phyloP scores from a whole-genome alignment of 2,888 invertebrate species.

The Zootermopsis nevadensis region DNA sequence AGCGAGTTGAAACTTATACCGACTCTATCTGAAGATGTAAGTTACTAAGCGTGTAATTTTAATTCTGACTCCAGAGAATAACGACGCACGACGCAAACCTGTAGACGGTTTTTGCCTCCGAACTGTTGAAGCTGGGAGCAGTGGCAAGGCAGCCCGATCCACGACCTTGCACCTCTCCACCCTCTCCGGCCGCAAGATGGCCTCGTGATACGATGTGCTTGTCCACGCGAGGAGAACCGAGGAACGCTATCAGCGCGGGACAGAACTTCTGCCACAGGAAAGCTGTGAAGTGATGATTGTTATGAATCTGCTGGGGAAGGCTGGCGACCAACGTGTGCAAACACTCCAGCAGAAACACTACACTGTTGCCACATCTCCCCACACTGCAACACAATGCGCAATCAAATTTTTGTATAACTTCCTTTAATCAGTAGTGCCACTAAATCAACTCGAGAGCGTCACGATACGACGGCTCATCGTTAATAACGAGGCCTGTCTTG shows the following conservation, averaged over 20 bases:
- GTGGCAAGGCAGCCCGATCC: constrained; percentile 78
- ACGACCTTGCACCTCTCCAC: constrained; percentile 67
- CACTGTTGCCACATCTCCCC: constrained; percentile 69
- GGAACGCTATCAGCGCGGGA: constrained; percentile 86
- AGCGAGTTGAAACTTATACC: too few species aligned
- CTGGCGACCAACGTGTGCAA: constrained; percentile 86
- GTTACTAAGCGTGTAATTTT: neutral
- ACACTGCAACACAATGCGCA: constrained; percentile 55
- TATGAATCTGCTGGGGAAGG: constrained; percentile 83
- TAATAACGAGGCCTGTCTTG: too few species aligned
- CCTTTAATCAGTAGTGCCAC: too few species aligned
- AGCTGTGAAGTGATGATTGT: constrained; percentile 86
- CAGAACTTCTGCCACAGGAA: constrained; percentile 94
- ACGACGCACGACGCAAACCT: constrained; percentile 67
- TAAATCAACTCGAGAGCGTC: too few species aligned
- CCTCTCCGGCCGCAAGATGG: constrained; percentile 54
- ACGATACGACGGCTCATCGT: too few species aligned
- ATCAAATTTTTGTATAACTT: neutral
- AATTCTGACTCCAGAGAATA: neutral
- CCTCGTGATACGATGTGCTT: constrained; percentile 75
- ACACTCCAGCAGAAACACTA: constrained; percentile 88
- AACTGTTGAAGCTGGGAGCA: constrained; percentile 81
- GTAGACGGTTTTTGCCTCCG: constrained; percentile 91
- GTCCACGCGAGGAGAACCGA: constrained; percentile 89
- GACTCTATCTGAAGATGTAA: neutral